phyloP scores from a whole-genome alignment of 2,888 invertebrate species.

The Drosophila subquinaria region DNA sequence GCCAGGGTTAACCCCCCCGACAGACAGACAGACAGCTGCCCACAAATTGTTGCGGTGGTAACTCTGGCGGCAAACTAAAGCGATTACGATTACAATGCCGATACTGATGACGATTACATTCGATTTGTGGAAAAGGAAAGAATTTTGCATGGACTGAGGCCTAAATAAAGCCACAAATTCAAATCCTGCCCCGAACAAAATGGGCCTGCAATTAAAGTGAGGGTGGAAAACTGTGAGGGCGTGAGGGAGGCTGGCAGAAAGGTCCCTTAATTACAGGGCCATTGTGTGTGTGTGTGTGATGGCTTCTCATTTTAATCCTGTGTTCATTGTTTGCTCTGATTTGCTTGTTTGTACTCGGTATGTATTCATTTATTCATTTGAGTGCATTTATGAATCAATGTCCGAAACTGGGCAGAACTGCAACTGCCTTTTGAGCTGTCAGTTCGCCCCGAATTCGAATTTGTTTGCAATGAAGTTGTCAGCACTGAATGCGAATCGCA shows the following conservation, averaged over 20 bases:
- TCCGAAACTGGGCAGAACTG: constrained; percentile 23
- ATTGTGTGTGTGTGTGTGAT: constrained; percentile 47
- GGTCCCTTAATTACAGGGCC: constrained; percentile 57
- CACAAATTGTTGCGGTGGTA: constrained; percentile 56
- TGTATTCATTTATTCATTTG: constrained; percentile 53
- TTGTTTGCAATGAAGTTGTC: constrained; percentile 71
- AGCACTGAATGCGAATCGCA: constrained; percentile 42
- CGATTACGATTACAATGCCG: constrained; percentile 51
- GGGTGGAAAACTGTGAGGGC: constrained; percentile 3
- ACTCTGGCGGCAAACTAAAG: constrained; percentile 60
- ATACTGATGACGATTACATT: constrained; percentile 36
- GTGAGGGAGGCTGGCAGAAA: neutral
- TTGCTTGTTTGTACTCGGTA: constrained; percentile 47
- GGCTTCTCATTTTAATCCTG: constrained; percentile 70
- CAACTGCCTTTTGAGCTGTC: constrained; percentile 47
- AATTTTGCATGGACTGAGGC: constrained; percentile 37
- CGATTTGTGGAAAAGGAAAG: constrained; percentile 43
- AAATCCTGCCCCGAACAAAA: constrained; percentile 61
- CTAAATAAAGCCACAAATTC: constrained; percentile 23
- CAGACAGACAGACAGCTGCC: constrained; percentile 50
- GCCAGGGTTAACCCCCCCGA: constrained; percentile 24
- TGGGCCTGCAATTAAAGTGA: constrained; percentile 57
- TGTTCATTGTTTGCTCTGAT: constrained; percentile 64
- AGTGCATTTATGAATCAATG: constrained; percentile 50
- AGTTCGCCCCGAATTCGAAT: constrained; percentile 34